Evolutionary conservation across 2,888 invertebrate genomes (phyloP), one percentile per base, ranked within the genome.

Genomic region (Mesoligia furuncula): DNA sequence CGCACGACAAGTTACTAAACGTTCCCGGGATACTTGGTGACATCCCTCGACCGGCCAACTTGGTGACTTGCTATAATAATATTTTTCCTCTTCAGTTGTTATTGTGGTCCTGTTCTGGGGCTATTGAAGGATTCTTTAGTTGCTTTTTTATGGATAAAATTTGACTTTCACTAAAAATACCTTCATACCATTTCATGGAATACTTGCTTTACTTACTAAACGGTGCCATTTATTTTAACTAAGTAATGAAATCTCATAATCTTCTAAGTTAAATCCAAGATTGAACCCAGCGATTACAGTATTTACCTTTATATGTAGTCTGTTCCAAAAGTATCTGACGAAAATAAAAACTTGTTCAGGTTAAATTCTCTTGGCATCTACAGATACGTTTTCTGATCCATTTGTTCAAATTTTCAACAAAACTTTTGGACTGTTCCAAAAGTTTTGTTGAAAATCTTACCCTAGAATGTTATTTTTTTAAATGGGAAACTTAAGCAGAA

Each of bases 1-100:
- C 82, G 85, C 80, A 78, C 75, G 85, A 78, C 72, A 86, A 86
- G 81, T 85, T 87, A 79, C 86, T 82, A 85, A 89, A 86, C 66
- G 76, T 71, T 84, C 73, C 59, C 74, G 57, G 75, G 69, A 79
- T 61, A 84, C 80, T 70, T 61, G 69, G 42, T 42, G 86, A 86
- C 86, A 75, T 73, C 73, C 54, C 70, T 70, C 51, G 61, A 15
- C 39, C 57, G 54, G 36, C 11, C 86, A 71, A 66, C 74, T 78
- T 66, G 54, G 51, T 39, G 62, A 67, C 62, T 86, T 64, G 69
- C 65, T 74, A n/a, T 67, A 54, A 85, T 77, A 72, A 77, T 82
- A 77, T 64, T 81, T 73, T 74, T 83, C 8, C 39, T 15, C n/a
- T 78, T 71, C 42, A 72, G 13, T 72, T 42, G 73, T 69, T 69